phyloP scores from a whole-genome alignment of 2,797 vertebrate genomes.

The Emydoidea blandingii region DNA sequence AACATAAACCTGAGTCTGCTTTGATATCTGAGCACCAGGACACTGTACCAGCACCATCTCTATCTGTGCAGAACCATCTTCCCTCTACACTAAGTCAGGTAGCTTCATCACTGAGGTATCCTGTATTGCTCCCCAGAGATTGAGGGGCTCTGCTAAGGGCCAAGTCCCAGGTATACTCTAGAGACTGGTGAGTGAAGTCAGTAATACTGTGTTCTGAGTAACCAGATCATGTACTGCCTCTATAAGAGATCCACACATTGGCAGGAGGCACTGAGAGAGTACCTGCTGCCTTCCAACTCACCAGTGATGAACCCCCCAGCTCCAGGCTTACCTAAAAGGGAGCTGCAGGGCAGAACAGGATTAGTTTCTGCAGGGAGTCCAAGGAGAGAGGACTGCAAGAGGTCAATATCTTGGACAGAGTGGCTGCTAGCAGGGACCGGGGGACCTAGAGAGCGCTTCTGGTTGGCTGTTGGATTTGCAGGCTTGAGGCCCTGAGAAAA shows the following conservation, averaged over 20 bases:
- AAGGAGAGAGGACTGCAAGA: too few species aligned
- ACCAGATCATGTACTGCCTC: not conserved
- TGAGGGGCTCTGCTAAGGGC: not conserved
- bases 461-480: too few species aligned
- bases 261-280: not conserved
- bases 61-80: not conserved
- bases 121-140: not conserved
- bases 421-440: too few species aligned
- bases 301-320: not conserved
- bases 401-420: too few species aligned
- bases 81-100: not conserved
- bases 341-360: too few species aligned
- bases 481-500: too few species aligned
- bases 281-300: not conserved
- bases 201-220: not conserved
- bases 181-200: not conserved
- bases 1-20: not conserved
- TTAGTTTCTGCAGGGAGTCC: too few species aligned
- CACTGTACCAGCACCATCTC: not conserved
- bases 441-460: too few species aligned
- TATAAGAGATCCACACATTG: not conserved
- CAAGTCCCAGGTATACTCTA: not conserved
- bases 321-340: not conserved
- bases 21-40: not conserved
- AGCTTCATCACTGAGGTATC: not conserved